Evolutionary conservation across 2,888 invertebrate genomes (phyloP), one percentile per base, ranked within the genome.

Genomic region (Argyra leucocephala): DNA sequence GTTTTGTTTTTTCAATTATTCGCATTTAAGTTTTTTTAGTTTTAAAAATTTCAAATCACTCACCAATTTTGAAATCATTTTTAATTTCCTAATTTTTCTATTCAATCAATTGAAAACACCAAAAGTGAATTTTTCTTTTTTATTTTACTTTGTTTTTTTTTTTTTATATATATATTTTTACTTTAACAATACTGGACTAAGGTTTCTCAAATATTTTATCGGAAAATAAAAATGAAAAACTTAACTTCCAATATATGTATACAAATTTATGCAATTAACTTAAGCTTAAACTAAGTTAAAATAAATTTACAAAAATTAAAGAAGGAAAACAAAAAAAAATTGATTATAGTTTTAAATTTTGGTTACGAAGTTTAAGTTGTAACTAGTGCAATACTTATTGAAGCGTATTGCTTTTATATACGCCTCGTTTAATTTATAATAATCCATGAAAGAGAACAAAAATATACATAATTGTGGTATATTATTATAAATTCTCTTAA

Each of bases 31-130:
- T 37, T 37, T 37, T 37, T 37, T 48, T 48, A 2, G 12, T 48
- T 7, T 31, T 7, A 5, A 31, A 18, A 48, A 15, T 48, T 48
- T 48, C 48, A 48, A 48, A 48, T n/a, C 48, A 48, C 48, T 48
- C 48, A 48, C 48, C 48, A 48, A 48, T 48, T 48, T 48, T 48
- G 48, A 48, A 48, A 48, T 48, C 48, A 48, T 48, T 48, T 48
- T 48, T 48, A 3, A 15, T 48, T 48, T 48, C 48, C 48, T 48
- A 48, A 18, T n/a, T 31, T 31, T 31, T 31, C 6, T 7, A 31
- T 31, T 31, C 31, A 31, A 31, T 31, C 31, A 31, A 31, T 31
- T 31, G 31, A 31, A 31, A 31, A 31, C 31, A 31, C 31, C 31
- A 12, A 15, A 48, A 2, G 5, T 15, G 15, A 37, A 37, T 48